Percentiles rank a stretch among this genome's conserved stretches.
Conservation (phyloP, 1,140 invertebrate genomes). For the Adoxophyes honmai region DNA sequence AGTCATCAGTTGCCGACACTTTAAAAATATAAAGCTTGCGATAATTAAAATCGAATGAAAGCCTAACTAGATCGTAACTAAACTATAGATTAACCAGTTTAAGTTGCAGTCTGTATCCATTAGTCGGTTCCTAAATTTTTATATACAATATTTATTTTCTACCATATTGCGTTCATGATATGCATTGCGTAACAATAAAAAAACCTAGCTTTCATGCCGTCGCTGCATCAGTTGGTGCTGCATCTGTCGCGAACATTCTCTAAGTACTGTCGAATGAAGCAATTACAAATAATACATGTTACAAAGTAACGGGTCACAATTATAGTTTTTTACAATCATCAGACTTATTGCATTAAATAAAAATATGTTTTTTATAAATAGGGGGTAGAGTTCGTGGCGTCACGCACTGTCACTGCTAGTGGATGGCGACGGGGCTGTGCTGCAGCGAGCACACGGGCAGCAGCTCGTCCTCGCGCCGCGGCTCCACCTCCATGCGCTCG, state of each 20-base stretch:
- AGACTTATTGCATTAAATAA: constrained; percentile 75
- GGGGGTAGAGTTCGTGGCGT: constrained; percentile 17
- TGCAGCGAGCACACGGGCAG: constrained; percentile 49
- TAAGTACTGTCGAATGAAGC: constrained; percentile 71
- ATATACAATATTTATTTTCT: constrained; percentile 77
- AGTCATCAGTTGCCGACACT: constrained; percentile 74
- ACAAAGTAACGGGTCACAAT: constrained; percentile 54
- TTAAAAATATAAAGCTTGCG: constrained; percentile 71
- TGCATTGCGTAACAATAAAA: constrained; percentile 77
- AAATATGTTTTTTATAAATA: constrained; percentile 73
- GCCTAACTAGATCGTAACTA: constrained; percentile 73
- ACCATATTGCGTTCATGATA: constrained; percentile 77
- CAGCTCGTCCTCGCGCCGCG: constrained; percentile 55
- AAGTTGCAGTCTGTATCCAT: constrained; percentile 68
- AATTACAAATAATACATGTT: constrained; percentile 63
- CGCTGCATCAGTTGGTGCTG: constrained; percentile 45
- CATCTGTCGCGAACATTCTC: constrained; percentile 35
- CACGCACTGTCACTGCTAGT: constrained; percentile 35
- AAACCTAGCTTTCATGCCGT: constrained; percentile 73
- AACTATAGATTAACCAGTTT: constrained; percentile 69
- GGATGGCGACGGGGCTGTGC: constrained; percentile 68
- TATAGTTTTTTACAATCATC: constrained; percentile 67
- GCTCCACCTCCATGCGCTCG: constrained; percentile 70
- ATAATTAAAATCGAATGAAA: constrained; percentile 66
- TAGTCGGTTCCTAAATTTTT: constrained; percentile 62